Conservation (phyloP, 2,113 vertebrate species). For the Mustela lutreola region DNA sequence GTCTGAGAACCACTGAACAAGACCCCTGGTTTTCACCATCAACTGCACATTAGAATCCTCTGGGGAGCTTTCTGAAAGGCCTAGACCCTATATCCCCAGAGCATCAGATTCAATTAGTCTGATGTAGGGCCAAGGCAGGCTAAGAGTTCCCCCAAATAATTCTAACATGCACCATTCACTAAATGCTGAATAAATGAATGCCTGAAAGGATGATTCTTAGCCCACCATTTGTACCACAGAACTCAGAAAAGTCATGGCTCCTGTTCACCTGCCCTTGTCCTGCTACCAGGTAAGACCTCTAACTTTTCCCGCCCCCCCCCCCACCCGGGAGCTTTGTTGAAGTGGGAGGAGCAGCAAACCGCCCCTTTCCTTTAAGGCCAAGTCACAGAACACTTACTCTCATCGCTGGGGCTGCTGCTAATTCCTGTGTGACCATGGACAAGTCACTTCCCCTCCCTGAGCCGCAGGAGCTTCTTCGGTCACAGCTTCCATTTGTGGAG, state of each 20-base stretch:
- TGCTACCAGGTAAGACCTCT: conserved; percentile 70
- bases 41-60: not conserved
- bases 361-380: not conserved
- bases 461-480: not conserved
- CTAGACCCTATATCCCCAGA: not conserved
- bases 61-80: not conserved
- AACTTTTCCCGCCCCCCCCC: not conserved
- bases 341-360: not conserved
- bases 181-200: not conserved
- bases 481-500: not conserved
- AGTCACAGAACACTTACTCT: not conserved
- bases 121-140: not conserved
- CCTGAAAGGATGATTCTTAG: not conserved
- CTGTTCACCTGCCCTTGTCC: conserved; percentile 55
- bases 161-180: not conserved
- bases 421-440: conserved; percentile 27
- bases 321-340: not conserved
- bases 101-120: not conserved
- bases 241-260: conserved; percentile 53
- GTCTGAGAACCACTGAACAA: not conserved
- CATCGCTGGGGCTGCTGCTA: not conserved
- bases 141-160: not conserved
- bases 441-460: not conserved
- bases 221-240: conserved; percentile 42
- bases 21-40: not conserved